Percentiles rank a stretch among this genome's conserved stretches.
Evolutionary conservation across 1,140 invertebrate genomes (phyloP).

Genomic region (Leptinotarsa lineolata): DNA sequence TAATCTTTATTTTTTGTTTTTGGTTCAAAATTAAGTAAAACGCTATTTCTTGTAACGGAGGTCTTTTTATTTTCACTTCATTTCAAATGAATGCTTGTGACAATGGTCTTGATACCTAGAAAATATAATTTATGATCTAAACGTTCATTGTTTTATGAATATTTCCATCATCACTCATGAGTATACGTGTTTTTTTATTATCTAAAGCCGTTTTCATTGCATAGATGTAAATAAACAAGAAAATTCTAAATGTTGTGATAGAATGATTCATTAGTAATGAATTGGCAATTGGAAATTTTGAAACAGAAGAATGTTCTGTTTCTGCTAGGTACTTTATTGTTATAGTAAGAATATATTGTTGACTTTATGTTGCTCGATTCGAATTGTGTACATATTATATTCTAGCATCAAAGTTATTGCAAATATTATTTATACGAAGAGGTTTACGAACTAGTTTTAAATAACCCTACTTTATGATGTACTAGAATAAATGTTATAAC

Average conservation of each 20-base stretch:
- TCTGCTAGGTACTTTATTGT: background rate
- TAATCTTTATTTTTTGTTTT: too few relatives aligned
- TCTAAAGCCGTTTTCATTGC: too few relatives aligned
- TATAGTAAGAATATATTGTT: background rate
- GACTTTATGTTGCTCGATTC: background rate
- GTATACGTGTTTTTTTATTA: too few relatives aligned
- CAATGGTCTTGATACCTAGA: too few relatives aligned
- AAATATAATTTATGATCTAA: too few relatives aligned
- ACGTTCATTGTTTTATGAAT: too few relatives aligned
- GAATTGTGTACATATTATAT: background rate
- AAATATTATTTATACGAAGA: background rate
- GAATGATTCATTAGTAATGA: conserved; percentile 38
- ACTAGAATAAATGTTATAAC: conserved; percentile 39
- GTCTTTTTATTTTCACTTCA: too few relatives aligned
- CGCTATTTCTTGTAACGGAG: too few relatives aligned
- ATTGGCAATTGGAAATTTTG: background rate
- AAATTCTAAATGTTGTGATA: conserved; percentile 51
- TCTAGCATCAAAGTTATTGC: background rate
- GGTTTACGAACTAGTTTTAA: background rate
- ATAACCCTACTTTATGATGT: background rate
- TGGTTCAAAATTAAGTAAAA: too few relatives aligned
- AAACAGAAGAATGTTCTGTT: background rate
- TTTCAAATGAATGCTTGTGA: too few relatives aligned
- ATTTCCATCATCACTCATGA: too few relatives aligned
- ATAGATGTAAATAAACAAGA: background rate